Conservation (phyloP, 2,888 invertebrate species). For the Timema cristinae region DNA sequence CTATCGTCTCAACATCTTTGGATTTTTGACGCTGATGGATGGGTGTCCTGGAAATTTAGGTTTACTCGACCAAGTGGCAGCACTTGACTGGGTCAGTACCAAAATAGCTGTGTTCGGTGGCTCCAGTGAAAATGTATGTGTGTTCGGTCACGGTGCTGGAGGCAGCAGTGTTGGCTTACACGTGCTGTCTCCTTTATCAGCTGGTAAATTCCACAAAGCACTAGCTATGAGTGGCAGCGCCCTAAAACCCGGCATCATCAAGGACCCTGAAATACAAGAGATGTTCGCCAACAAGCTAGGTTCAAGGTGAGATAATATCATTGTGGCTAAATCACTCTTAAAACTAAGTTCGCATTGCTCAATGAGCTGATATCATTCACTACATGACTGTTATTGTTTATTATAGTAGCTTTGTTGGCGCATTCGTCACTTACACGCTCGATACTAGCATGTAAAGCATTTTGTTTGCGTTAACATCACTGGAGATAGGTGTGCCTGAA, state of each 20-base stretch:
- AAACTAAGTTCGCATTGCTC: not conserved
- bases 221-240: slow-evolving; percentile 80
- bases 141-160: slow-evolving; percentile 78
- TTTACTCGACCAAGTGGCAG: slow-evolving; percentile 75
- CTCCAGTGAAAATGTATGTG: slow-evolving; percentile 66
- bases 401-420: no score
- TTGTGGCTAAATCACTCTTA: not conserved
- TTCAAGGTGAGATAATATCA: not conserved
- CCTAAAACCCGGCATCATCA: slow-evolving; percentile 38
- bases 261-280: slow-evolving; percentile 3
- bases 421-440: no score
- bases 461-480: no score
- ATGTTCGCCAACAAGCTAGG: slow-evolving; percentile 48
- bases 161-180: slow-evolving; percentile 75
- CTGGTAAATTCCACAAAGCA: slow-evolving; percentile 65
- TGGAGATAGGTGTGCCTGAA: no score
- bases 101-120: slow-evolving; percentile 74
- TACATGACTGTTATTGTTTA: no score
- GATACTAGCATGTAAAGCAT: no score
- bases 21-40: slow-evolving; percentile 77
- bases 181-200: slow-evolving; percentile 51
- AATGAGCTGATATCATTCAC: not conserved
- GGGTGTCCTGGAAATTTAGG: slow-evolving; percentile 77
- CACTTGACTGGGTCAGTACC: slow-evolving; percentile 71
- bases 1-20: slow-evolving; percentile 75